Evolutionary conservation across 2,888 invertebrate species (phyloP).

Genomic region (Ornithoptera alexandrae): DNA sequence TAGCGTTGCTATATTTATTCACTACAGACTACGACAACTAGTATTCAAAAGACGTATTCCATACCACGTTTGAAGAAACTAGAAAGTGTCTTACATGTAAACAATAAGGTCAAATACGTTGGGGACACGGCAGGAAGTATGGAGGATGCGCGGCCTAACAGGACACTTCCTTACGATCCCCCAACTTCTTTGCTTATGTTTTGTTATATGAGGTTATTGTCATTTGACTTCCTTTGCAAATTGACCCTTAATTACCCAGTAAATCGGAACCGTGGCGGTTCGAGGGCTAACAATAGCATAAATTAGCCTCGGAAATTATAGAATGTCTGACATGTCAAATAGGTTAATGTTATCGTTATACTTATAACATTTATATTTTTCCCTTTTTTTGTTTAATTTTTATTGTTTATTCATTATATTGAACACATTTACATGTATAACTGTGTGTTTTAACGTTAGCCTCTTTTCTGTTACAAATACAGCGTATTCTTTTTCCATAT

Average conservation of each 20-base stretch:
- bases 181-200: conserved; percentile 37
- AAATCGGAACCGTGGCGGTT: conserved; percentile 2
- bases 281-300: not conserved
- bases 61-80: conserved; percentile 7
- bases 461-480: no score
- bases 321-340: not conserved
- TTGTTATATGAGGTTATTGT: conserved; percentile 19
- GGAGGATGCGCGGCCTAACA: conserved; percentile 72
- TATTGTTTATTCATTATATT: not conserved
- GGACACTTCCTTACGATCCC: conserved; percentile 66
- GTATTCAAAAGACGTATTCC: no score
- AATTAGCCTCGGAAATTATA: not conserved
- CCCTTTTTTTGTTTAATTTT: not conserved
- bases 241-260: conserved; percentile 45
- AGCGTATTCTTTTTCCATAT: no score
- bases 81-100: conserved; percentile 14
- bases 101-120: conserved; percentile 33
- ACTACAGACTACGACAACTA: no score
- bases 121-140: conserved; percentile 68
- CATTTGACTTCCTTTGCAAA: conserved; percentile 38
- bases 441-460: no score
- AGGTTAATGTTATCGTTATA: not conserved
- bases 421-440: no score
- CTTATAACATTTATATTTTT: not conserved
- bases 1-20: no score